Conservation (phyloP, 2,113 vertebrate genomes). For the Gobio gobio region DNA sequence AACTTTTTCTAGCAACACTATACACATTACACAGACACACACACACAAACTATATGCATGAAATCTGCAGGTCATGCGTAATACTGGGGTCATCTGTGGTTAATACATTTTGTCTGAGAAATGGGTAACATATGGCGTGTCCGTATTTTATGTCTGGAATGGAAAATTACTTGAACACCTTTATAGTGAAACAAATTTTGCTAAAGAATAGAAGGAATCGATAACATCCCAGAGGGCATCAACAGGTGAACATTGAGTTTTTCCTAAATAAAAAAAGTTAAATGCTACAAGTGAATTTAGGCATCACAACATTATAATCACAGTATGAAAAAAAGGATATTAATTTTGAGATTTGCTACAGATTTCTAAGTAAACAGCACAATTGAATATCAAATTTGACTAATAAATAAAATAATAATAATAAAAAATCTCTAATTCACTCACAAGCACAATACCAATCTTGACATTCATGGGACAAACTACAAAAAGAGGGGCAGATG, state of each 20-base stretch:
- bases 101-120: conserved; percentile 24
- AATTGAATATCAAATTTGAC: neutral
- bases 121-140: conserved; percentile 18
- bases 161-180: conserved; percentile 21
- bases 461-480: neutral
- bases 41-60: neutral
- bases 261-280: no score
- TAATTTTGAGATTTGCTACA: neutral
- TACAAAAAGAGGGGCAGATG: conserved; percentile 9
- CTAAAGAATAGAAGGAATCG: neutral
- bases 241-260: neutral
- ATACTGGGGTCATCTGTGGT: neutral
- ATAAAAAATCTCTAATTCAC: no score
- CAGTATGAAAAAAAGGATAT: neutral
- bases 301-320: neutral
- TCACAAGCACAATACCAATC: neutral
- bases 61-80: conserved; percentile 21
- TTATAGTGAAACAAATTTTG: neutral
- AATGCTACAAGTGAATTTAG: neutral
- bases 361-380: neutral
- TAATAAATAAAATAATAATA: no score
- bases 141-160: neutral
- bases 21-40: neutral
- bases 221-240: neutral
- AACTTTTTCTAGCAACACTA: neutral